phyloP scores from a whole-genome alignment of 2,888 invertebrate species.

The Byasa hedistus region DNA sequence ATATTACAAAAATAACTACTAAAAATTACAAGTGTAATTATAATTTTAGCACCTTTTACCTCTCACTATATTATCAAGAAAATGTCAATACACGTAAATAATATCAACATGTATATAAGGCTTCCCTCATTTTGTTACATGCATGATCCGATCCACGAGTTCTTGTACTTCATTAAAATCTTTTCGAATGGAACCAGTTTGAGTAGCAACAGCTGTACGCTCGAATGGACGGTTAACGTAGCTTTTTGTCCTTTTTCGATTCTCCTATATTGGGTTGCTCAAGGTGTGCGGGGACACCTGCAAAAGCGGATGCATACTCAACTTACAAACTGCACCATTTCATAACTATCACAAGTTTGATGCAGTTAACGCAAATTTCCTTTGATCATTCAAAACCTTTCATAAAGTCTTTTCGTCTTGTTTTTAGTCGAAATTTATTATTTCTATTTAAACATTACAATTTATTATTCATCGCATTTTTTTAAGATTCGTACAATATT shows the following conservation, averaged over 20 bases:
- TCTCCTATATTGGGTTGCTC: slow-evolving; percentile 22
- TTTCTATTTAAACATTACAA: not conserved
- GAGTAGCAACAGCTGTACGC: slow-evolving; percentile 23
- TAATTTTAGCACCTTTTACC: not conserved
- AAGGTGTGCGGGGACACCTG: slow-evolving; percentile 29
- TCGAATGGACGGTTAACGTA: slow-evolving; percentile 14
- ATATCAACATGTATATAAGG: not conserved
- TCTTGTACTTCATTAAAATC: slow-evolving; percentile 14
- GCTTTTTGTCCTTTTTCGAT: slow-evolving; percentile 23
- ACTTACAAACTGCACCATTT: slow-evolving; percentile 7
- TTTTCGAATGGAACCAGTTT: slow-evolving; percentile 22
- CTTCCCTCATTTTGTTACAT: slow-evolving; percentile 5
- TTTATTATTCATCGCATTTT: not conserved
- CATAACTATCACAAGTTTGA: not conserved
- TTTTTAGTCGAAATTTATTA: not conserved
- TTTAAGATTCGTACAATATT: not conserved
- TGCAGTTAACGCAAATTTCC: not conserved
- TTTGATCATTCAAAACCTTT: not conserved
- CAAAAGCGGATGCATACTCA: slow-evolving; percentile 19
- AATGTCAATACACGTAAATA: not conserved
- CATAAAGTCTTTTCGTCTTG: not conserved
- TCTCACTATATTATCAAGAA: not conserved
- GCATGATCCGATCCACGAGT: not conserved
- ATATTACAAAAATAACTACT: not conserved
- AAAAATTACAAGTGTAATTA: not conserved